Evolutionary conservation across 2,888 invertebrate species (phyloP).

Genomic region (Acrocyrtus sp.): DNA sequence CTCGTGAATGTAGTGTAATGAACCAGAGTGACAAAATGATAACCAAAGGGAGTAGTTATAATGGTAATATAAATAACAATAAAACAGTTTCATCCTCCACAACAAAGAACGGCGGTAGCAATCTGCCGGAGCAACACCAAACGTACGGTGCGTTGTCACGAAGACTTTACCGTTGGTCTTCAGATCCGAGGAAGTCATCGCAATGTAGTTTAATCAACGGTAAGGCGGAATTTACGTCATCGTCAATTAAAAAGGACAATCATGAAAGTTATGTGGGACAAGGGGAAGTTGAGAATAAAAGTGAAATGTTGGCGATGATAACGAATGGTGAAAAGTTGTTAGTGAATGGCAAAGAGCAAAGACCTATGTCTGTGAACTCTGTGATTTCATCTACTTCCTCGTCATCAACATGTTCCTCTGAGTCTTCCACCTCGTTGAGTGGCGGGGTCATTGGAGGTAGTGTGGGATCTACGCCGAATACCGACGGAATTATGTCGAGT

Average conservation of each 20-base stretch:
- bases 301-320: slow-evolving; percentile 42
- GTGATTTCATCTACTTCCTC: slow-evolving; percentile 73
- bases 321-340: slow-evolving; percentile 42
- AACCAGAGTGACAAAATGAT: slow-evolving; percentile 47
- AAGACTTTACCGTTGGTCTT: slow-evolving; percentile 48
- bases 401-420: slow-evolving; percentile 65
- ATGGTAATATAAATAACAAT: slow-evolving; percentile 52
- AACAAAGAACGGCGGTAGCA: slow-evolving; percentile 43
- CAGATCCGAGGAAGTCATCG: slow-evolving; percentile 22
- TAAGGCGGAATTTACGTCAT: slow-evolving; percentile 18
- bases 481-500: slow-evolving; percentile 66
- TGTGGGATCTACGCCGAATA: slow-evolving; percentile 67
- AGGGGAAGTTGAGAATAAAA: slow-evolving; percentile 24
- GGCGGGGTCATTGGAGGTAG: slow-evolving; percentile 73
- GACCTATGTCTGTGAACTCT: slow-evolving; percentile 81
- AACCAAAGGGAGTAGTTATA: slow-evolving; percentile 36
- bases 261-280: background rate
- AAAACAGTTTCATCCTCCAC: slow-evolving; percentile 32
- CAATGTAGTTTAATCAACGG: slow-evolving; percentile 17
- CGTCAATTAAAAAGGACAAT: slow-evolving; percentile 2
- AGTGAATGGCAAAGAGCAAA: slow-evolving; percentile 65
- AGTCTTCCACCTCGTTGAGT: slow-evolving; percentile 65
- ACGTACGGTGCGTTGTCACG: slow-evolving; percentile 46
- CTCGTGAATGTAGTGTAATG: slow-evolving; percentile 18
- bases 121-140: slow-evolving; percentile 35